phyloP scores from a whole-genome alignment of 1,140 invertebrate species.

The Drosophila ambigua region DNA sequence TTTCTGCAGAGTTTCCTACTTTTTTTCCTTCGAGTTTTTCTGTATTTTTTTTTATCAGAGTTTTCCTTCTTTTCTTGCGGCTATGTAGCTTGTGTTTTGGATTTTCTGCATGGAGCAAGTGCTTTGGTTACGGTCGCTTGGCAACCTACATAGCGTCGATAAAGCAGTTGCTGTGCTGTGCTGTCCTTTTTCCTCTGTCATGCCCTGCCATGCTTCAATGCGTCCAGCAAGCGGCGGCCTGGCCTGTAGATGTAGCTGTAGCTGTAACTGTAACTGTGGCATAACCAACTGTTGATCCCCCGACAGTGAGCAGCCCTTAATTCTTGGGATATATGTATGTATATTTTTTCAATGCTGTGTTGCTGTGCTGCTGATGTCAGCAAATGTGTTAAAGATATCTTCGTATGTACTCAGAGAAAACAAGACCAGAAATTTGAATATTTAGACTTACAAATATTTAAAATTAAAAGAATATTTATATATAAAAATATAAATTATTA shows the following conservation, averaged over 20 bases:
- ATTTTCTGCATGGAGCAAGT: constrained; percentile 15
- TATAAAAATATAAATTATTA: no score
- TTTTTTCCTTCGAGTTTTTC: constrained; percentile 17
- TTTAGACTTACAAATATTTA: not conserved
- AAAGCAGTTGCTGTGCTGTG: constrained; percentile 44
- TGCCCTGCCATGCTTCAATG: constrained; percentile 40
- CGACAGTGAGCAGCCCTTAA: constrained; percentile 26
- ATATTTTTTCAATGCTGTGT: not conserved
- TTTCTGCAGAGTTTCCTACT: constrained; percentile 22
- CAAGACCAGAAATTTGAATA: no score
- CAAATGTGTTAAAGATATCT: not conserved
- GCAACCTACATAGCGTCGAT: constrained; percentile 71
- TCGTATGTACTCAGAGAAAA: no score
- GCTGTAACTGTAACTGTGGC: not conserved
- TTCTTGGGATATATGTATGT: constrained; percentile 24
- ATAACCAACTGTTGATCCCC: constrained; percentile 35
- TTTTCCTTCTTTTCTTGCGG: constrained; percentile 11
- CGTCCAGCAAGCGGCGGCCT: constrained; percentile 10
- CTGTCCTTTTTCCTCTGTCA: no score
- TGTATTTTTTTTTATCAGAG: constrained; percentile 4
- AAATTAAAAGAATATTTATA: no score
- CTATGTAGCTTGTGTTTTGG: constrained; percentile 11
- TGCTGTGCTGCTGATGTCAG: constrained; percentile 19
- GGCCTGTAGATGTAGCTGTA: constrained; percentile 32
- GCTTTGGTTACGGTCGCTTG: constrained; percentile 77